Percentiles rank a stretch among this genome's conserved stretches.
These are phyloP conservation scores for Drosophila acutilabella DNA, from an alignment of 2,888 invertebrate genomes.

Conservation along the genomic window DNA sequence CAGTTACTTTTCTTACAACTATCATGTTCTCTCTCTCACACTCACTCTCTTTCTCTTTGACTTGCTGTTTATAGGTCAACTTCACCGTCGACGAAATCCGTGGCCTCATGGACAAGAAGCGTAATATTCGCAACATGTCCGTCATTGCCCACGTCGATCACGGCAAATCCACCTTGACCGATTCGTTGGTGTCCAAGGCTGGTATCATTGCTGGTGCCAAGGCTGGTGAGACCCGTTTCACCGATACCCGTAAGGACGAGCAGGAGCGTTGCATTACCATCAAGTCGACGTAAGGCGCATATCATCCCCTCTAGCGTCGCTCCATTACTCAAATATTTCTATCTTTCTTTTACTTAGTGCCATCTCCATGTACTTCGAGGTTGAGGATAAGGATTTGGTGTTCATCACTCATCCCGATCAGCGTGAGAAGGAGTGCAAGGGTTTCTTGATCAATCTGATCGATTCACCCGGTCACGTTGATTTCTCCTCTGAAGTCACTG, in stretches of 20 bases:
- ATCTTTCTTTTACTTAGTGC: constrained; percentile 88
- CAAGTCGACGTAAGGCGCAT: constrained; percentile 92
- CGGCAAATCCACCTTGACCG: constrained; percentile 99
- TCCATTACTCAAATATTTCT: background rate
- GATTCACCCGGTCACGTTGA: constrained; percentile 99
- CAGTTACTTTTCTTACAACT: constrained; percentile 8
- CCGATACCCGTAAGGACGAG: constrained; percentile 99
- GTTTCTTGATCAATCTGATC: constrained; percentile 99
- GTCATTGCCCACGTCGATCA: constrained; percentile 99
- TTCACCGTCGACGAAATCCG: constrained; percentile 99
- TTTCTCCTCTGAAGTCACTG: constrained; percentile 99
- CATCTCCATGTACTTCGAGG: constrained; percentile 99
- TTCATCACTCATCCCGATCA: constrained; percentile 97
- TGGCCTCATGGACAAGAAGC: constrained; percentile 99
- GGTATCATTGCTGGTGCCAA: constrained; percentile 99
- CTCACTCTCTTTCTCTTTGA: constrained; percentile 49
- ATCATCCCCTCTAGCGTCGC: background rate
- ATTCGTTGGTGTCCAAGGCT: constrained; percentile 99
- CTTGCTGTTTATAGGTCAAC: constrained; percentile 93
- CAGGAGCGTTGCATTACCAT: constrained; percentile 99
- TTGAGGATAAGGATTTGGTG: constrained; percentile 96
- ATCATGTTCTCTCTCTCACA: background rate
- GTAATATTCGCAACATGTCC: constrained; percentile 99
- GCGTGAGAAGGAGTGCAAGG: constrained; percentile 94
- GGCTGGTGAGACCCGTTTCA: constrained; percentile 99